These are phyloP conservation scores for Caenorhabditis virilis DNA, from an alignment of 2,888 invertebrate genomes.

Conservation along the genomic window DNA sequence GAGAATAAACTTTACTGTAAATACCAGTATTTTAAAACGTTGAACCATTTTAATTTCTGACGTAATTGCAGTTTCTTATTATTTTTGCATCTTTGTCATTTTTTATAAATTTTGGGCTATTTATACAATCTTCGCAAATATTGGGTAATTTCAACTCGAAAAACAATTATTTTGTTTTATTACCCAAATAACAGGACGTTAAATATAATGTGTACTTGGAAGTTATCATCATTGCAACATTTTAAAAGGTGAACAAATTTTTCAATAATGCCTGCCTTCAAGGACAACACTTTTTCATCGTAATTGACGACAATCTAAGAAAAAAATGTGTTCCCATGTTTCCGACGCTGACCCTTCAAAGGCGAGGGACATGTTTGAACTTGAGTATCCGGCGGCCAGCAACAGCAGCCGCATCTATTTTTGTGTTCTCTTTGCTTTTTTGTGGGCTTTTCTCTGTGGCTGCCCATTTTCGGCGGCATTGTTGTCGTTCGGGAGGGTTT, in stretches of 20 bases:
- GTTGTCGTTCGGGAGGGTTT: too few relatives aligned
- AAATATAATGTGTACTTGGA: too few relatives aligned
- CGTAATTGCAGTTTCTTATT: too few relatives aligned
- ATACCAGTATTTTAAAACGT: too few relatives aligned
- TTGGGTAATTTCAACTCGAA: too few relatives aligned
- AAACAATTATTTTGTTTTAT: neutral
- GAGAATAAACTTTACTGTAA: too few relatives aligned
- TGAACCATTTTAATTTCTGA: too few relatives aligned
- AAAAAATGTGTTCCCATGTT: conserved; percentile 3
- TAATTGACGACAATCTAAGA: neutral
- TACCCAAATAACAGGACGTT: too few relatives aligned
- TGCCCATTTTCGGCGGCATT: conserved; percentile 23
- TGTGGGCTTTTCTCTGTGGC: conserved; percentile 18
- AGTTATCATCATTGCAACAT: neutral
- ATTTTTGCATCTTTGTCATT: too few relatives aligned
- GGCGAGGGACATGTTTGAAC: conserved; percentile 30
- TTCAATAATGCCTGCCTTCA: neutral
- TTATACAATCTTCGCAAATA: too few relatives aligned
- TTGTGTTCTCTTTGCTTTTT: neutral
- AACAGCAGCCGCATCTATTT: conserved; percentile 2
- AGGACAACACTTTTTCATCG: neutral
- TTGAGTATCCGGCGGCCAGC: conserved; percentile 23
- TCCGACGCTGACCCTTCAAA: conserved; percentile 1
- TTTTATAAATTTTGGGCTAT: too few relatives aligned
- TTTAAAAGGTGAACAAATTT: neutral